These are phyloP conservation scores for Drosophila hydei DNA, from an alignment of 1,140 invertebrate species.

Conservation along the genomic window DNA sequence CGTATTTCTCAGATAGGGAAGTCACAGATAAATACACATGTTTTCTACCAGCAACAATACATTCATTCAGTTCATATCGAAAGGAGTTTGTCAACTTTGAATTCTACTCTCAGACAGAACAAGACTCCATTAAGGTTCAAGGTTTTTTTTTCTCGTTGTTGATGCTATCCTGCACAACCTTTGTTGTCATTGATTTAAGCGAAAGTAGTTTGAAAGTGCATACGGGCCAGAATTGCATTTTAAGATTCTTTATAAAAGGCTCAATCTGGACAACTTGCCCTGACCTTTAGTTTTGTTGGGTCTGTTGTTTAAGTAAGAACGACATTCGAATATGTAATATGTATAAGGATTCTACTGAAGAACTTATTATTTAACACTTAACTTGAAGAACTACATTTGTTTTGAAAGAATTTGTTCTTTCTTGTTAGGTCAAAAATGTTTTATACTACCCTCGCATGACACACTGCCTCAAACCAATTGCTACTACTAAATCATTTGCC, in stretches of 20 bases:
- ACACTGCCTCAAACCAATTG: no score
- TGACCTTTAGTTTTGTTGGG: no score
- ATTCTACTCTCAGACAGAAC: not conserved
- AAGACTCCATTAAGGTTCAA: constrained; percentile 21
- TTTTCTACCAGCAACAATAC: constrained; percentile 3
- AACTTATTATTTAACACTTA: no score
- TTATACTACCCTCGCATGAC: not conserved
- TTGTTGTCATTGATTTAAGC: not conserved
- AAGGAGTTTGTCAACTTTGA: constrained; percentile 53
- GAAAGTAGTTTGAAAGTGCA: constrained; percentile 3
- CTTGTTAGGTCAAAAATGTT: no score
- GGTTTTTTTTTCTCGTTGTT: not conserved
- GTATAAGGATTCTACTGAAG: no score
- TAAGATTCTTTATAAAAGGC: no score
- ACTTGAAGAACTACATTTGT: no score
- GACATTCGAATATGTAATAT: no score
- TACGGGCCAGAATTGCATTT: not conserved
- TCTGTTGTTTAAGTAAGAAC: no score
- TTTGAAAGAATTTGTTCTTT: no score
- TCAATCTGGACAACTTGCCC: no score
- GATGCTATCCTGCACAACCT: not conserved
- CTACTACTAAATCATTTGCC: not conserved
- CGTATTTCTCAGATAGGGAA: constrained; percentile 35
- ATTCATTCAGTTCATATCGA: constrained; percentile 14
- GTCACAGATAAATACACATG: constrained; percentile 15